Evolutionary conservation across 92 coral and sea anemone species (phyloP).

Genomic region (Bergia puertoricense): DNA sequence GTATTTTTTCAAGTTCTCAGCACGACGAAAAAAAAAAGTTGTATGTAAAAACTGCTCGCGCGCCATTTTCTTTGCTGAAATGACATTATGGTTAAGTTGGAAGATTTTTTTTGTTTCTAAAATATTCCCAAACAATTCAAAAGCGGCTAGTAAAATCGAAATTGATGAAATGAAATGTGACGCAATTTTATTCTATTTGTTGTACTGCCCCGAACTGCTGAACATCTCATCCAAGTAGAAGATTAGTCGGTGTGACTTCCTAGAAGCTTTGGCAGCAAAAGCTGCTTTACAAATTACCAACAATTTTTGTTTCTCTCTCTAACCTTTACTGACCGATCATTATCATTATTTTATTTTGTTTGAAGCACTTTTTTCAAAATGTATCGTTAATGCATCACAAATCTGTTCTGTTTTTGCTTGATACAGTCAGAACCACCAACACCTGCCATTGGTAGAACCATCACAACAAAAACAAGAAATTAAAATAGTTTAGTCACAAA

Average conservation of each 20-base stretch:
- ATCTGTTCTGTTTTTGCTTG: background rate
- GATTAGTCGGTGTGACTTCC: background rate
- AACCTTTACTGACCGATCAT: background rate
- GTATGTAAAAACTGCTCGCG: background rate
- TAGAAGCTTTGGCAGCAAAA: background rate
- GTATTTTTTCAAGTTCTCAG: too few relatives aligned
- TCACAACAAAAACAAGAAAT: background rate
- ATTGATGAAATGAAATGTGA: background rate
- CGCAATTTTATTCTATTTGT: background rate
- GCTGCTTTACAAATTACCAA: background rate
- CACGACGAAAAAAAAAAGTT: background rate
- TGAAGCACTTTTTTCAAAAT: background rate
- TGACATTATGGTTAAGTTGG: too few relatives aligned
- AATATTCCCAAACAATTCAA: background rate
- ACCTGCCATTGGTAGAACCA: conserved; percentile 21
- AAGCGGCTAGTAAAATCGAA: background rate
- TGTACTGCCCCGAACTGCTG: background rate
- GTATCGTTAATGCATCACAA: background rate
- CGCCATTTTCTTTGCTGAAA: too few relatives aligned
- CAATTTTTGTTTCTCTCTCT: too few relatives aligned
- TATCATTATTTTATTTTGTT: background rate
- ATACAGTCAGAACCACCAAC: background rate
- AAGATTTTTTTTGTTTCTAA: too few relatives aligned
- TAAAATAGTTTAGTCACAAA: conserved; percentile 5
- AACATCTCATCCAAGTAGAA: background rate